Base-by-base conservation (phyloP, 2,888 invertebrate species). In the Xestia sexstrigata region DNA sequence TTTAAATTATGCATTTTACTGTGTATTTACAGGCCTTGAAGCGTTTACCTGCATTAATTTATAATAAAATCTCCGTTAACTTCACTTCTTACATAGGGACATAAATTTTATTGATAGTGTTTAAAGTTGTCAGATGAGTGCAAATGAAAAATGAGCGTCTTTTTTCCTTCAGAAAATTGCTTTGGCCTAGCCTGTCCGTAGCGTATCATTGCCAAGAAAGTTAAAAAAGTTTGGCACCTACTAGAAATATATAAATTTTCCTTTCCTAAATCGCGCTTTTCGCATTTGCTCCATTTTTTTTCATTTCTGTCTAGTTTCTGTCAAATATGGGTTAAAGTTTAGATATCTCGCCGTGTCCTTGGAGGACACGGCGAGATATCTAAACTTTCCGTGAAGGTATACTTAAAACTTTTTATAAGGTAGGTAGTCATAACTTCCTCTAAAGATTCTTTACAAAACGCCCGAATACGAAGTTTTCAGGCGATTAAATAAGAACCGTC, bases 1-100 rank as follows among this genome's bases (percentile, higher is more conserved):
- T 72, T 63, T 47, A 63, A 78, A 47, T 71, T 62, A 39, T 80
- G 39, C 45, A 80, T 26, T 63, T 62, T 39, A 55, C 26, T 35
- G 17, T 23, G 23, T 17, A 9, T 26, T 15, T 13, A 45, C 2
- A 20, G 49, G n/a, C 81, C 71, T 65, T 74, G 39, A 63, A 23
- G 73, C 13, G 8, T 15, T 60, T 60, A 30, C 26, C 58, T 60
- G 58, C 58, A n/a, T 63, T 13, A 39, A 30, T 63, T 63, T 63
- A 39, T 13, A 63, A 63, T 39, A 23, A 63, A 39, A 23, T 35
- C 20, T 35, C 5, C 20, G 20, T 39, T 39, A 11, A 58, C 26
- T 58, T 58, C 58, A 58, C 1, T 26, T 26, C 2, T n/a, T 58
- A 23, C 17, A 13, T 13, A n/a, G n/a, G n/a, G 17, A 9, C 74